A percentile compares a stretch with the other conserved stretches of the same genome.
Evolutionary conservation across 2,888 invertebrate species (phyloP).

Genomic region (Baronia brevicornis): DNA sequence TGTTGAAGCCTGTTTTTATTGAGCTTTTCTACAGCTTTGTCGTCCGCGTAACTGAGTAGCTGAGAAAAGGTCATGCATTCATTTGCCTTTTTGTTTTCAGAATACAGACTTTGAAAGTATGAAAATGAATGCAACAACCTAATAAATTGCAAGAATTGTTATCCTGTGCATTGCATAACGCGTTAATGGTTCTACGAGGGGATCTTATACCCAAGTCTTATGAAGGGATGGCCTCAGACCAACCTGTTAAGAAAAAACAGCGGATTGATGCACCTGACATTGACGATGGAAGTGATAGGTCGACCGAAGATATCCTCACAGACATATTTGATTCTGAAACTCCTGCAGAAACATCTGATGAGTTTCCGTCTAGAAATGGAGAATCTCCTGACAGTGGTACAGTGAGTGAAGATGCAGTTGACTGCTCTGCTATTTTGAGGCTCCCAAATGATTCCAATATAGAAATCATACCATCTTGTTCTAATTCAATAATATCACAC

Average conservation of each 20-base stretch:
- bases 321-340: constrained; percentile 59
- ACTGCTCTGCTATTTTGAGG: constrained; percentile 57
- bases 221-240: constrained; percentile 83
- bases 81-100: constrained; percentile 62
- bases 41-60: constrained; percentile 74
- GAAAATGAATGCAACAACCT: constrained; percentile 10
- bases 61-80: constrained; percentile 71
- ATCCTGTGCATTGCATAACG: constrained; percentile 23
- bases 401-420: constrained; percentile 69
- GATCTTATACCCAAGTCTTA: constrained; percentile 69
- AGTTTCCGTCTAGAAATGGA: constrained; percentile 55
- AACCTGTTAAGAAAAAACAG: constrained; percentile 90
- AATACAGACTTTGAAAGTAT: constrained; percentile 19
- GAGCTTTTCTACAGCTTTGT: constrained; percentile 56
- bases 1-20: constrained; percentile 2
- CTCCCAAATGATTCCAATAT: constrained; percentile 47
- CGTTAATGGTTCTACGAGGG: constrained; percentile 80
- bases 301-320: constrained; percentile 64
- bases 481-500: constrained; percentile 38
- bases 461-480: constrained; percentile 60
- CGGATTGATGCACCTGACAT: constrained; percentile 80
- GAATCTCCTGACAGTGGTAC: constrained; percentile 70
- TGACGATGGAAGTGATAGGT: constrained; percentile 71
- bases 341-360: constrained; percentile 58
- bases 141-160: constrained; percentile 13